Conservation (phyloP, 2,888 invertebrate genomes). For the Anoplius nigerrimus region DNA sequence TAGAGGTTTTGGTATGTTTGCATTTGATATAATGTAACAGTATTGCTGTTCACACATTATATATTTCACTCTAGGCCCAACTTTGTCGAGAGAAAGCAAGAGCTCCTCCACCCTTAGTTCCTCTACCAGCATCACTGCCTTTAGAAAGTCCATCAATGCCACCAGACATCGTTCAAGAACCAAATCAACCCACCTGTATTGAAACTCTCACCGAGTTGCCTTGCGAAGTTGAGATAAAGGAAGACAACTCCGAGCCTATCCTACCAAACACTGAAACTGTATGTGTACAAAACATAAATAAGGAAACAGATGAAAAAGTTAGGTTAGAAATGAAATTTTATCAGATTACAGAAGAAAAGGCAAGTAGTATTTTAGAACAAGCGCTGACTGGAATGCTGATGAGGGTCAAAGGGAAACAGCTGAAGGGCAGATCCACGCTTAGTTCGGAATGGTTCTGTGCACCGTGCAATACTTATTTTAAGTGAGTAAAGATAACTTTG, state of each 20-base stretch:
- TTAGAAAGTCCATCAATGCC: slow-evolving; percentile 39
- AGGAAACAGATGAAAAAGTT: slow-evolving; percentile 6
- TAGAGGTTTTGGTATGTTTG: no score
- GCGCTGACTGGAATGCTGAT: slow-evolving; percentile 64
- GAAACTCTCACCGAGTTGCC: slow-evolving; percentile 62
- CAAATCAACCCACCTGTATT: slow-evolving; percentile 26
- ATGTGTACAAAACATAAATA: not conserved
- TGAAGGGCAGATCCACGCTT: slow-evolving; percentile 49
- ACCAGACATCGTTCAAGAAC: slow-evolving; percentile 35
- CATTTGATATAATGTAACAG: no score
- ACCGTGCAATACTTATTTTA: slow-evolving; percentile 68
- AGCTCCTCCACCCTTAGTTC: slow-evolving; percentile 67
- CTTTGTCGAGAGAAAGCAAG: slow-evolving; percentile 65
- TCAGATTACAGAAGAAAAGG: slow-evolving; percentile 42
- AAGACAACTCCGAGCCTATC: slow-evolving; percentile 44
- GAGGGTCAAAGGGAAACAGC: slow-evolving; percentile 62
- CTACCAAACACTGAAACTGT: slow-evolving; percentile 24
- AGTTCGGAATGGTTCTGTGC: slow-evolving; percentile 68
- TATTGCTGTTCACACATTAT: not conserved
- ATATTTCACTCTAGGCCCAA: slow-evolving; percentile 56
- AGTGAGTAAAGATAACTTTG: slow-evolving; percentile 47
- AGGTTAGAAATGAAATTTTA: no score
- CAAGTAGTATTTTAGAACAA: slow-evolving; percentile 66
- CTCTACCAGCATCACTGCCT: slow-evolving; percentile 59
- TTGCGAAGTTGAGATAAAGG: slow-evolving; percentile 68